Percentiles rank a stretch among this genome's conserved stretches.
Conservation (phyloP, 2,113 vertebrate genomes). For the Miniopterus natalensis region DNA sequence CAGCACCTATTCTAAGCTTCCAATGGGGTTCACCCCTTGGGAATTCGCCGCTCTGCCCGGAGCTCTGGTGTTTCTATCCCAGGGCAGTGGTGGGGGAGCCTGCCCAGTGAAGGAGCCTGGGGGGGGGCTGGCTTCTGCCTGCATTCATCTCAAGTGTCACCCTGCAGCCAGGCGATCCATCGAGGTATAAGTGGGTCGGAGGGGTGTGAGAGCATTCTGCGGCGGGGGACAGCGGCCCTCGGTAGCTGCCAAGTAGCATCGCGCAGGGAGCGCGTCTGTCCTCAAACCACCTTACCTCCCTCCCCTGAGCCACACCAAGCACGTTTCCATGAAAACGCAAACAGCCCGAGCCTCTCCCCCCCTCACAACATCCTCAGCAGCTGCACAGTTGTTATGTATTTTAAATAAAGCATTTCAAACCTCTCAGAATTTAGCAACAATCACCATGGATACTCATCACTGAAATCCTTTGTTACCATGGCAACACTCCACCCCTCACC, state of each 20-base stretch:
- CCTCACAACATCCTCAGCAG: slow-evolving; percentile 49
- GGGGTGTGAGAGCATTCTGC: neutral
- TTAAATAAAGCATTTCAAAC: slow-evolving; percentile 77
- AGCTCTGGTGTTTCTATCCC: neutral
- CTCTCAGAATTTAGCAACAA: slow-evolving; percentile 81
- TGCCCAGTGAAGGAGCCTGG: neutral
- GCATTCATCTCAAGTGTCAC: neutral
- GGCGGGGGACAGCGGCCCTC: fast-evolving
- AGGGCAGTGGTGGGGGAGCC: neutral
- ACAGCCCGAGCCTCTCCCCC: neutral
- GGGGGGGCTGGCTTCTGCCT: neutral
- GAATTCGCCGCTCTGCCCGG: neutral
- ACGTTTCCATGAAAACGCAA: neutral
- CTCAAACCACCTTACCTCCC: slow-evolving; percentile 51
- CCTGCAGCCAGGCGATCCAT: neutral
- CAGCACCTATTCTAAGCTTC: neutral
- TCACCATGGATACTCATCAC: slow-evolving; percentile 87
- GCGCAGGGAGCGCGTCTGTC: neutral
- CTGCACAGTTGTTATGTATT: slow-evolving; percentile 42
- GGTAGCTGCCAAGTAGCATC: neutral
- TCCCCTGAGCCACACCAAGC: neutral
- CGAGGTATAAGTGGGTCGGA: neutral
- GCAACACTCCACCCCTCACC: slow-evolving; percentile 71
- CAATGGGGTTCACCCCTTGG: neutral
- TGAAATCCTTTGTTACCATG: slow-evolving; percentile 83